Evolutionary conservation across 2,797 vertebrate genomes (phyloP).

Genomic region (Otus scops): DNA sequence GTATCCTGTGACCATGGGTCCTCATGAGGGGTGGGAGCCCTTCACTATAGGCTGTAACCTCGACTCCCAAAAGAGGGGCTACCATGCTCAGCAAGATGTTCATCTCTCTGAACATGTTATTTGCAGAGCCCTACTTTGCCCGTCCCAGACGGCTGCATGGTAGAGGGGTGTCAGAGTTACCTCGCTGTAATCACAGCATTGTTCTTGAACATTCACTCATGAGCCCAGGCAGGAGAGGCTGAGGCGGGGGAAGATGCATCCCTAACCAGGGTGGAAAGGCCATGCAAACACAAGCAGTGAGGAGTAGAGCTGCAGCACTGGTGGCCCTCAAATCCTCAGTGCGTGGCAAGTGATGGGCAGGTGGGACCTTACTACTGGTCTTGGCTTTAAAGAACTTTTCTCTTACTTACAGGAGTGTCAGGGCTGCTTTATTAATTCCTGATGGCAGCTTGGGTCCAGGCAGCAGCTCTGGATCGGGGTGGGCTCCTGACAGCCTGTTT

Average conservation of each 20-base stretch:
- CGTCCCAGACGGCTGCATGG: rapidly evolving
- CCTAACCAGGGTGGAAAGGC: neutral
- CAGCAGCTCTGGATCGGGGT: neutral
- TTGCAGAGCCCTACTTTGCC: neutral
- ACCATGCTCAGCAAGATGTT: rapidly evolving
- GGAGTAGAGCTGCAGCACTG: neutral
- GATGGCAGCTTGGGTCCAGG: neutral
- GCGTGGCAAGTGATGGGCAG: neutral
- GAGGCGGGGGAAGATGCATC: neutral
- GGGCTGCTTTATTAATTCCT: neutral
- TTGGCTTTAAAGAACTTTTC: neutral
- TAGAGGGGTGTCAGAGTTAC: neutral
- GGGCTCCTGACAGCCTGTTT: neutral
- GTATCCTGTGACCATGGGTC: neutral
- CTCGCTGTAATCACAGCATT: rapidly evolving
- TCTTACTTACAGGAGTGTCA: rapidly evolving
- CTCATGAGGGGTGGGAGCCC: neutral
- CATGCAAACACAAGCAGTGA: neutral
- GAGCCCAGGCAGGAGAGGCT: neutral
- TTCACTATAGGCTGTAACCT: rapidly evolving
- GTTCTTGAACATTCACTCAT: neutral
- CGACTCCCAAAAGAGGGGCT: neutral
- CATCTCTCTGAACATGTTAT: neutral
- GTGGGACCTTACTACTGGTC: neutral
- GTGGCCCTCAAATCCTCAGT: neutral